Conservation (phyloP, 2,888 invertebrate genomes). For the Capitulum mitella region DNA sequence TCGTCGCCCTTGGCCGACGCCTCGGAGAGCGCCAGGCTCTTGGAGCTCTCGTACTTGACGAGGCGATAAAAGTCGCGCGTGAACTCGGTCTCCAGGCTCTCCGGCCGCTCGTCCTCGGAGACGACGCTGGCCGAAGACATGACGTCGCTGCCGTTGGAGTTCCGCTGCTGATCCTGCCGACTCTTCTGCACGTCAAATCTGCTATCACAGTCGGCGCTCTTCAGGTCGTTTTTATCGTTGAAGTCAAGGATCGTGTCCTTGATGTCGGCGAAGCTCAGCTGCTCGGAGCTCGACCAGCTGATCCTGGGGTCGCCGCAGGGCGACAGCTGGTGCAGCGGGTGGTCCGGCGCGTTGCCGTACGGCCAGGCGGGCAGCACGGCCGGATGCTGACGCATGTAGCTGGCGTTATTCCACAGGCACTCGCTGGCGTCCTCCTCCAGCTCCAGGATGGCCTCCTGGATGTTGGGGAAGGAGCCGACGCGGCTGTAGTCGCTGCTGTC, state of each 20-base stretch:
- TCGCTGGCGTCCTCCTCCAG: conserved; percentile 66
- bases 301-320: conserved; percentile 33
- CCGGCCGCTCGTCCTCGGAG: conserved; percentile 30
- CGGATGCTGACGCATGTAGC: conserved; percentile 45
- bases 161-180: neutral
- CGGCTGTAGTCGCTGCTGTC: conserved; percentile 31
- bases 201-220: conserved; percentile 40
- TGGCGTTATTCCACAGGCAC: conserved; percentile 66
- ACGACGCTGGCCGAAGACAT: conserved; percentile 31
- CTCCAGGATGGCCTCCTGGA: conserved; percentile 59
- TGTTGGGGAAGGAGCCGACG: conserved; percentile 53
- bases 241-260: conserved; percentile 35
- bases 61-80: conserved; percentile 71
- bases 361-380: conserved; percentile 33
- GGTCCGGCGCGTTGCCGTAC: conserved; percentile 29
- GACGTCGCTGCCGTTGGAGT: conserved; percentile 34
- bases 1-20: conserved; percentile 50
- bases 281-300: conserved; percentile 35
- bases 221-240: conserved; percentile 33
- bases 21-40: conserved; percentile 54
- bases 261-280: conserved; percentile 34
- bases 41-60: conserved; percentile 71
- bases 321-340: conserved; percentile 7
- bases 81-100: conserved; percentile 50
- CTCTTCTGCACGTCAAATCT: conserved; percentile 41